Base-by-base conservation (phyloP, 2,797 vertebrate genomes). In the Schizopygopsis pylzovi region DNA sequence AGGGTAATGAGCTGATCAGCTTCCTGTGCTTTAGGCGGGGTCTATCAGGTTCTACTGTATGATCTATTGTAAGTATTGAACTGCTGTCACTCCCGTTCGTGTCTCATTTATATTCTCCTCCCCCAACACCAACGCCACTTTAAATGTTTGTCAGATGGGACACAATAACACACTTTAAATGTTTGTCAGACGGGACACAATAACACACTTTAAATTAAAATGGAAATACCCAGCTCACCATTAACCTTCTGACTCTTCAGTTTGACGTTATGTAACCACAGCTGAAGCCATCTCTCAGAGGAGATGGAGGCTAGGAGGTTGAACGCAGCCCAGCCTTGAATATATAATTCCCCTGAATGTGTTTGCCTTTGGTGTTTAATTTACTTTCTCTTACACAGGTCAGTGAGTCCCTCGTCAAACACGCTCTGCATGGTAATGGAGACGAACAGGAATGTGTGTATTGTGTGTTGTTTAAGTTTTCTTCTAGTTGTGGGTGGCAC, bases 141-240 rank as follows among this genome's bases (percentile, higher is more conserved):
- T 81, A 88, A 90, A 88, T 89, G 87, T 89, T 88, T 88, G 77
- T 88, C 88, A 87, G 77, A 68, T 4, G 76, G 81, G 88, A 89
- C 68, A 85, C 86, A 87, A 87, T 83, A 85, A 86, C 82, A 78
- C 61, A 79, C 75, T 85, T 87, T 81, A 88, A 90, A 88, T 89
- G 87, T 89, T 88, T 88, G 77, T 88, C 88, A 87, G 77, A 68
- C 5, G 76, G 81, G 88, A 89, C 68, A 85, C 86, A 87, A 87
- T 83, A 85, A 86, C 82, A 73, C 47, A 72, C 88, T 87, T 87
- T 87, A 82, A 85, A 89, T 87, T 68, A 90, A 88, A 88, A 85
- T 90, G 85, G 85, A 87, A 88, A 90, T 83, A 85, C 78, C 76
- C 78, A 39, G 77, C 79, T 87, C 72, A 82, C 87, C 83, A 88